Percentiles rank a stretch among this genome's conserved stretches.
Evolutionary conservation across 2,888 invertebrate species (phyloP).

Genomic region (Xestia rhomboidea): DNA sequence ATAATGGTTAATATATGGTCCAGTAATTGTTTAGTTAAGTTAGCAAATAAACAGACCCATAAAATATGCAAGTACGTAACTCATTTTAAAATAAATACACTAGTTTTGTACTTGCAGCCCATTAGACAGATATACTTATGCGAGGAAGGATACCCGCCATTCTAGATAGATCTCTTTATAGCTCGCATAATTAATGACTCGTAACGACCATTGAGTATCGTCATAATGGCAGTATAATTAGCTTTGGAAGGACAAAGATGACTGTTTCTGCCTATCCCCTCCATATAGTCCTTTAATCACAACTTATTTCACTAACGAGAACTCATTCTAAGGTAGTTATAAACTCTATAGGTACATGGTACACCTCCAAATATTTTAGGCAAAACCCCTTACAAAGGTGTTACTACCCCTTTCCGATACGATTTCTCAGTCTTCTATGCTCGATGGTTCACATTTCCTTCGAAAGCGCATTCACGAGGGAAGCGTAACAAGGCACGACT

Average conservation of each 20-base stretch:
- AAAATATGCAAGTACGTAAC: constrained; percentile 7
- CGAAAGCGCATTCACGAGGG: constrained; percentile 47
- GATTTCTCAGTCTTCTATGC: constrained; percentile 1
- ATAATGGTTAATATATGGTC: not conserved
- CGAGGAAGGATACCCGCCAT: constrained; percentile 6
- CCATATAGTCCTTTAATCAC: not conserved
- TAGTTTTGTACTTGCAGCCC: constrained; percentile 8
- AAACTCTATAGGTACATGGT: not conserved
- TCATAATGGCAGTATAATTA: constrained; percentile 19
- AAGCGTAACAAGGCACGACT: constrained; percentile 38
- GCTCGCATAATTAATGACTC: constrained; percentile 23
- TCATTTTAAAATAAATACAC: not conserved
- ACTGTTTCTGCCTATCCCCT: not conserved
- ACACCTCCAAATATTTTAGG: not conserved
- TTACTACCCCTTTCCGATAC: not conserved
- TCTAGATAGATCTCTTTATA: not conserved
- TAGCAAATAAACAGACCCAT: constrained; percentile 1
- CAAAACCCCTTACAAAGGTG: not conserved
- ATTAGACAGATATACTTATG: not conserved
- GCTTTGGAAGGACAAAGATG: not conserved
- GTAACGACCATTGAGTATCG: constrained; percentile 6
- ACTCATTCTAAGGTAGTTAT: not conserved
- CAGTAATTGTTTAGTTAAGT: not conserved
- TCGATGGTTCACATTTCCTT: constrained; percentile 18
- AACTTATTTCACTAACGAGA: not conserved